phyloP scores from a whole-genome alignment of 2,888 invertebrate species.

The Ptilodon capucinus region DNA sequence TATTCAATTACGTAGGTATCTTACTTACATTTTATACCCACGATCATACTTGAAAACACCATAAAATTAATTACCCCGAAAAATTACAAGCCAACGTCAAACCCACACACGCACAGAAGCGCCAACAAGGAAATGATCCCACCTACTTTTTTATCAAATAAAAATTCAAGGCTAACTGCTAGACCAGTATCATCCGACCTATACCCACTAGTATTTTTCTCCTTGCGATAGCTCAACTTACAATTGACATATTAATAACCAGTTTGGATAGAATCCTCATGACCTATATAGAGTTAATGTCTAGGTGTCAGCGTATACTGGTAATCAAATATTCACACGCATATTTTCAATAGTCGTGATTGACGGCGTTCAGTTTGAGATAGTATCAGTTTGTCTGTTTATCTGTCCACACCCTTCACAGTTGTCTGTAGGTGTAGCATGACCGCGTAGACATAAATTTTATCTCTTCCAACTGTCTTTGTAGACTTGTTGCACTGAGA shows the following conservation, averaged over 20 bases:
- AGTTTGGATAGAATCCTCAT: constrained; percentile 27
- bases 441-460: no score
- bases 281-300: constrained; percentile 14
- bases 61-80: constrained; percentile 25
- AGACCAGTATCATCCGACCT: constrained; percentile 33
- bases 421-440: no score
- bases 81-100: constrained; percentile 22
- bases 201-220: constrained; percentile 7
- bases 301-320: constrained; percentile 17
- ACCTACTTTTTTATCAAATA: constrained; percentile 43
- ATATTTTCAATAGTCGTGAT: constrained; percentile 45
- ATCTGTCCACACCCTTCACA: constrained; percentile 58
- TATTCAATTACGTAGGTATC: not conserved
- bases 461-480: no score
- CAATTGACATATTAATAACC: constrained; percentile 17
- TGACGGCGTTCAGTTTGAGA: constrained; percentile 47
- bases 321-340: constrained; percentile 36
- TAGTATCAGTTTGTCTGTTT: constrained; percentile 47
- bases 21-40: not conserved
- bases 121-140: constrained; percentile 46
- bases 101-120: constrained; percentile 35
- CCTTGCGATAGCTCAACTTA: constrained; percentile 17
- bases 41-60: constrained; percentile 21
- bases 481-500: no score
- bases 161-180: constrained; percentile 44